Evolutionary conservation across 2,797 vertebrate genomes (phyloP), one percentile per base, ranked within the genome.

Genomic region (Danio albolineatus): DNA sequence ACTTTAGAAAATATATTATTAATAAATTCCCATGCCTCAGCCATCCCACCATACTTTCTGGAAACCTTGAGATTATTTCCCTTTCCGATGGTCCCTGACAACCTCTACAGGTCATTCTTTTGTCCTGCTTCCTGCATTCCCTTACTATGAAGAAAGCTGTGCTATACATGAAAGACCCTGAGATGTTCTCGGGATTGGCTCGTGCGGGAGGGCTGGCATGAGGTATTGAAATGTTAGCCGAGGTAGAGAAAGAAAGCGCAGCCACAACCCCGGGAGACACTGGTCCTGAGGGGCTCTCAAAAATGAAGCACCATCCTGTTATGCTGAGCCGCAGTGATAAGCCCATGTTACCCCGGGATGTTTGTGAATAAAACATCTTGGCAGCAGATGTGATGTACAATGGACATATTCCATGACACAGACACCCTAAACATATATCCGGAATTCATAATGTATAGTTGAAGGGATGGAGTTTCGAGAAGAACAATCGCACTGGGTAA

Each of bases 61-160:
- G 61, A 61, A 19, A 28, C 2, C 48, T 7, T n/a, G 65, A 38
- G 21, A 9, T 56, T 19, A 43, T 72, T 71, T 72, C 36, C 2
- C 38, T 21, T 28, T 28, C 38, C 1, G 13, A 10, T 9, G 2
- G 7, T 53, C 10, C 12, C 48, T 21, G 44, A 51, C 28, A 19
- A 19, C 62, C n/a, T 74, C 51, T 51, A 10, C 46, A 21, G 57
- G 57, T 39, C 16, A 51, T 74, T 51, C 57, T 72, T 43, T 43
- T 38, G 9, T 12, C 65, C 16, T 51, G 46, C 46, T 46, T 51
- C 28, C 28, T 38, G 66, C 51, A 41, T 62, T 53, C 12, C n/a
- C 17, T 53, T n/a, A 28, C 60, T 36, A 28, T 65, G n/a, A 76
- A 43, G 60, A 53, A 94, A 91, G 93, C 92, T 85, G 85, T 92